phyloP scores from a whole-genome alignment of 2,113 vertebrate genomes.

The Dryoscopus gambensis region DNA sequence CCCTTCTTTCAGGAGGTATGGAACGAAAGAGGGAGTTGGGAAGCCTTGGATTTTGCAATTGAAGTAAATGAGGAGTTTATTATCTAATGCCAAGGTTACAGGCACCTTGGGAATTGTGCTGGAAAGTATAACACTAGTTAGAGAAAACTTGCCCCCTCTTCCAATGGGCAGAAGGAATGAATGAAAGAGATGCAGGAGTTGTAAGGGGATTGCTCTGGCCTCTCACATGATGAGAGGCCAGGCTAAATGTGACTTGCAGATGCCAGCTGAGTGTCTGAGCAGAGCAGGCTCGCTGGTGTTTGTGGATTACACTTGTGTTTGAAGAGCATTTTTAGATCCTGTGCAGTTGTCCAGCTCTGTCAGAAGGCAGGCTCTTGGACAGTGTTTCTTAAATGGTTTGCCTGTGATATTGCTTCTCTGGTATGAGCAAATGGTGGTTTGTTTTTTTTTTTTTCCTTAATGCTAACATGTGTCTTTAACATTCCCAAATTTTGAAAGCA shows the following conservation, averaged over 20 bases:
- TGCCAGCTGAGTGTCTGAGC: slow-evolving; percentile 21
- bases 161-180: background rate
- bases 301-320: background rate
- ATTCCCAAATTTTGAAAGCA: background rate
- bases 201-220: background rate
- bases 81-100: background rate
- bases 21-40: background rate
- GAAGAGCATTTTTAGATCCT: slow-evolving; percentile 11
- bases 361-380: background rate
- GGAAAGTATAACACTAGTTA: background rate
- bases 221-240: background rate
- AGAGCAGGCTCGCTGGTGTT: background rate
- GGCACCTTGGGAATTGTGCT: background rate
- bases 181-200: background rate
- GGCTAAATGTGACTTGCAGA: background rate
- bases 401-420: background rate
- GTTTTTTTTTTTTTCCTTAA: background rate
- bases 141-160: background rate
- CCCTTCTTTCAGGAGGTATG: background rate
- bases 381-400: background rate
- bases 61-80: background rate
- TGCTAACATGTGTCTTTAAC: background rate
- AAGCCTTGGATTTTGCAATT: background rate
- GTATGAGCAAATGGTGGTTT: background rate
- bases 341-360: slow-evolving; percentile 29